phyloP scores from a whole-genome alignment of 2,797 vertebrate species.

The Dallia pectoralis region DNA sequence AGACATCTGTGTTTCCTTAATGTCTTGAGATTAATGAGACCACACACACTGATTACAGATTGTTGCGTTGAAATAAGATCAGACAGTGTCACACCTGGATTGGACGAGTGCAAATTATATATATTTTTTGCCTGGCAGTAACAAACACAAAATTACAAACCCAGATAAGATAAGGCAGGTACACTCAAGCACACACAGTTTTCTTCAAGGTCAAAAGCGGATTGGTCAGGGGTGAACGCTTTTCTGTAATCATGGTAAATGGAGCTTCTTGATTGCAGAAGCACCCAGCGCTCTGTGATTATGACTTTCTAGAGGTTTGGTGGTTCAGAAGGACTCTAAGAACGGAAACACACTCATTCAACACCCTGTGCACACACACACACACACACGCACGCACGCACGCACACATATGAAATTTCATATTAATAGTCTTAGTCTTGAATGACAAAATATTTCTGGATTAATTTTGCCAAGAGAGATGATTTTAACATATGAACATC shows the following conservation, averaged over 20 bases:
- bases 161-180: background rate
- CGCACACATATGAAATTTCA: too few relatives aligned
- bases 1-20: background rate
- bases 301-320: background rate
- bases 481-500: too few relatives aligned
- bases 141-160: too few relatives aligned
- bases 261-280: constrained; percentile 2
- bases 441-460: too few relatives aligned
- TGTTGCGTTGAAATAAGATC: background rate
- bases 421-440: background rate
- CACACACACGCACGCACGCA: too few relatives aligned
- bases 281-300: background rate
- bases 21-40: background rate
- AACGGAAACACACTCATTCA: background rate
- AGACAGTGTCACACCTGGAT: background rate
- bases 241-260: background rate
- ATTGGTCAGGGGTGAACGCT: background rate
- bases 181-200: background rate
- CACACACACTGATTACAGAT: background rate
- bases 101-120: background rate
- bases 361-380: too few relatives aligned
- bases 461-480: too few relatives aligned
- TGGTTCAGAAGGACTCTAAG: background rate
- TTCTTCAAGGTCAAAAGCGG: constrained; percentile 4
- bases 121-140: too few relatives aligned